phyloP scores from a whole-genome alignment of 2,113 vertebrate genomes.

The Xiphias gladius region DNA sequence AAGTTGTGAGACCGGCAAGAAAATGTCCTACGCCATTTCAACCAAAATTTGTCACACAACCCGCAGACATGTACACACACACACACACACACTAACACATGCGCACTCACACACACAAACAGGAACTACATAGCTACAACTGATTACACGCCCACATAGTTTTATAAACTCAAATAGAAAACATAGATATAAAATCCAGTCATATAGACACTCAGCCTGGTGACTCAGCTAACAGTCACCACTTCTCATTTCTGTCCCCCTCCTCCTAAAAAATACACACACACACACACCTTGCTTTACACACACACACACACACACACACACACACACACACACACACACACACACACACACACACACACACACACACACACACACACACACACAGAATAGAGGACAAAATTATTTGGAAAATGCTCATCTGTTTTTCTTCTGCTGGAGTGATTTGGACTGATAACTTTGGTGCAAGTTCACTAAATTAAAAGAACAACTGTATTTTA shows the following conservation, averaged over 20 bases:
- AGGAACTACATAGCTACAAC: background rate
- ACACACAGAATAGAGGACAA: constrained; percentile 22
- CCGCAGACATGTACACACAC: no score
- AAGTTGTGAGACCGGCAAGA: no score
- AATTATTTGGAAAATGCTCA: constrained; percentile 6
- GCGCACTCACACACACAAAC: constrained; percentile 13
- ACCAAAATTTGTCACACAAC: background rate
- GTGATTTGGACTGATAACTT: constrained; percentile 9
- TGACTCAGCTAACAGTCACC: constrained; percentile 71
- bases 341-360: background rate
- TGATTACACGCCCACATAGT: constrained; percentile 8
- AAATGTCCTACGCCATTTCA: no score
- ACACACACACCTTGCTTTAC: no score
- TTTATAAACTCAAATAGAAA: constrained; percentile 34
- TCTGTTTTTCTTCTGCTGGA: constrained; percentile 8
- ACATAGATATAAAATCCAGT: constrained; percentile 55
- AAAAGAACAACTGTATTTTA: background rate
- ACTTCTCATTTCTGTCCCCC: constrained; percentile 66
- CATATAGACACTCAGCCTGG: constrained; percentile 61
- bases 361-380: constrained; percentile 42
- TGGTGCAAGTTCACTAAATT: background rate
- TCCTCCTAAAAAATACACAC: constrained; percentile 51
- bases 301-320: constrained; percentile 34
- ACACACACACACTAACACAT: no score
- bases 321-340: constrained; percentile 34